Evolutionary conservation across 2,888 invertebrate genomes (phyloP), one percentile per base, ranked within the genome.

Genomic region (Nesidiocoris tenuis): DNA sequence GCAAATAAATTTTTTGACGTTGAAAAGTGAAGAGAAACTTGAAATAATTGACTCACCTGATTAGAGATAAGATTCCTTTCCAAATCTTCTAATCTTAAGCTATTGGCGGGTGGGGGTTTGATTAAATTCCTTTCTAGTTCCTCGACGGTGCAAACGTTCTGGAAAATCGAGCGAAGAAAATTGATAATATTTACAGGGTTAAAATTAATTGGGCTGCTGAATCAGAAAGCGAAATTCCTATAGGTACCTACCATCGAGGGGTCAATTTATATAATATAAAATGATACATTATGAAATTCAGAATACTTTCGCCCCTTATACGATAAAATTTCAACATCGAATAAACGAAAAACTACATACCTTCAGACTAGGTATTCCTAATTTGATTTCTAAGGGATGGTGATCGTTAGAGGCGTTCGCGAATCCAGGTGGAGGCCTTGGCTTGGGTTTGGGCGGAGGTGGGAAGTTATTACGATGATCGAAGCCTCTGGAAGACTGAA

Each of bases 131-230:
- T 85, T 82, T 92, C 91, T 81, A 92, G 80, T 82, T 92, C 91
- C 81, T 91, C 91, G 7, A 91, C 90, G 0, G 91, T 91, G 82
- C 90, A 88, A 59, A 89, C 88, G 84, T 90, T 90, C 82, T 88
- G 88, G 71, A 87, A 82, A 54, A 70, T 25, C 19, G 0, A 39
- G 39, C n/a, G n/a, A n/a, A n/a, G n/a, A n/a, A n/a, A n/a, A n/a
- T n/a, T n/a, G n/a, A n/a, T n/a, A n/a, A n/a, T n/a, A n/a, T n/a
- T n/a, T n/a, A n/a, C n/a, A n/a, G n/a, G n/a, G n/a, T n/a, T n/a
- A n/a, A n/a, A n/a, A n/a, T n/a, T n/a, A n/a, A n/a, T n/a, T n/a
- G n/a, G n/a, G n/a, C n/a, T n/a, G n/a, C n/a, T n/a, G n/a, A n/a
- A n/a, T n/a, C n/a, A n/a, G n/a, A n/a, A n/a, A n/a, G n/a, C n/a